Evolutionary conservation across 1,140 invertebrate species (phyloP), one percentile per base, ranked within the genome.

Genomic region (Mycetomoellerius zeteki): DNA sequence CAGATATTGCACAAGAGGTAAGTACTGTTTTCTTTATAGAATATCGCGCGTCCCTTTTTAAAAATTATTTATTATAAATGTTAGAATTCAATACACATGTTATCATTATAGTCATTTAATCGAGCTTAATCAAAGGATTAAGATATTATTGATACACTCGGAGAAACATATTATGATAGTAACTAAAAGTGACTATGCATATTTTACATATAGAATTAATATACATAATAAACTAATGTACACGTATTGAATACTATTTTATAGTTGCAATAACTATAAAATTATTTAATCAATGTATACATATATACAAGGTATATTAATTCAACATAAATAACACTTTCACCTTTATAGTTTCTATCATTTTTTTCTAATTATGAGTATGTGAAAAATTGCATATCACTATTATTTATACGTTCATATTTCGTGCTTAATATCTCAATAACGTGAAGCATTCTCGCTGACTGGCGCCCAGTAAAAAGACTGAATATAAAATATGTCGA

Each of bases 381-480:
- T 43, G 8, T 12, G 8, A 78, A 47, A 52, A 12, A 27, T 65
- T 56, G 19, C 24, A 33, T 52, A 67, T 27, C 14, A n/a, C 14
- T 43, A 27, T 14, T 67, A 10, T 43, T 80, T 80, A 52, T 69
- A 33, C 10, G 33, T 6, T 69, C 47, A 54, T 30, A 80, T 80
- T 80, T 47, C 8, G n/a, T 27, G 2, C 52, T n/a, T 69, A 27
- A 80, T 67, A 69, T 54, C 43, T 69, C 47, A 43, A 52, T 80
- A 67, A 67, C 14, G 43, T 60, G 24, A 69, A 2, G 27, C 27
- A 14, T 33, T 67, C 47, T 52, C n/a, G 8, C 14, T 1, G 33
- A 62, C 14, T 58, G 12, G 27, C 14, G 30, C n/a, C n/a, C 0
- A 30, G 24, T 33, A 10, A 78, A 21, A 67, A 24, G 7, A 52